Conservation (phyloP, 2,888 invertebrate species). For the Erebia palarica region DNA sequence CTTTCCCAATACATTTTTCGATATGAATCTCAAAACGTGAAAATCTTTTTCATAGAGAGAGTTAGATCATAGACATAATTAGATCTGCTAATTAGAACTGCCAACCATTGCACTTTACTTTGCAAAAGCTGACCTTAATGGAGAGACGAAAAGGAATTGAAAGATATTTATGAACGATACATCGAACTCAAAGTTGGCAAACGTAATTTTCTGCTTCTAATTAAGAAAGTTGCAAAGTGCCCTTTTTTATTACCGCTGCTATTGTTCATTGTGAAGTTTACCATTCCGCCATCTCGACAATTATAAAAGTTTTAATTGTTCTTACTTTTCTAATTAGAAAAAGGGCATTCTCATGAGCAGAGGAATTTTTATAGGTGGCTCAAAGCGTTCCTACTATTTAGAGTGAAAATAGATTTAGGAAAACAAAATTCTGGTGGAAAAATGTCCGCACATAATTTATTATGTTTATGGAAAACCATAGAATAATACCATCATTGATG, state of each 20-base stretch:
- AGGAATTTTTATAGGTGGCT: not conserved
- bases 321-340: conserved; percentile 80
- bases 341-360: conserved; percentile 45
- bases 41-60: too few relatives aligned
- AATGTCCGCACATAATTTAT: too few relatives aligned
- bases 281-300: conserved; percentile 75
- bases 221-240: conserved; percentile 74
- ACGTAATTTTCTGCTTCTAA: conserved; percentile 62
- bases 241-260: conserved; percentile 74
- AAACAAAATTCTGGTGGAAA: too few relatives aligned
- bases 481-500: too few relatives aligned
- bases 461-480: too few relatives aligned
- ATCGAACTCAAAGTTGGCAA: conserved; percentile 17
- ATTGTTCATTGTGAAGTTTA: conserved; percentile 65
- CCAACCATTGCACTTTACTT: too few relatives aligned
- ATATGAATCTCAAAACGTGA: too few relatives aligned
- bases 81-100: too few relatives aligned
- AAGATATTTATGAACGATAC: conserved; percentile 18
- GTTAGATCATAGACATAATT: too few relatives aligned
- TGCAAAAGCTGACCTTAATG: too few relatives aligned
- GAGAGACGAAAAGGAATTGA: not conserved
- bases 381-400: not conserved
- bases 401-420: too few relatives aligned
- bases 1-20: too few relatives aligned
- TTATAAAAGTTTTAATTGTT: conserved; percentile 82